phyloP scores from a whole-genome alignment of 2,888 invertebrate genomes.

The Allophyes oxyacanthae region DNA sequence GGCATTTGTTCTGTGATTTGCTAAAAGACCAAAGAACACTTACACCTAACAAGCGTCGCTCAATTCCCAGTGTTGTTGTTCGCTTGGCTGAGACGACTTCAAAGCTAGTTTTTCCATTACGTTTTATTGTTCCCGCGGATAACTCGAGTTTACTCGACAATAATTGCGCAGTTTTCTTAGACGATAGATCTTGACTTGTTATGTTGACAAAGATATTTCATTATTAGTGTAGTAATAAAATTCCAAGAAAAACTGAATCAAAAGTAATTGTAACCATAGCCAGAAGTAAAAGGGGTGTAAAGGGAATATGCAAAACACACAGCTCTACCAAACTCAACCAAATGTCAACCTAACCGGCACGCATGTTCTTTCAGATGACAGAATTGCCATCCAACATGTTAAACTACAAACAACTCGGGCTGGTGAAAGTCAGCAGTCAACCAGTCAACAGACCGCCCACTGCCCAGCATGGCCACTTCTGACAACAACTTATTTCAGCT shows the following conservation, averaged over 20 bases:
- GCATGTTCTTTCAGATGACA: no score
- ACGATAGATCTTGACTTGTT: not conserved
- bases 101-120: constrained; percentile 13
- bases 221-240: not conserved
- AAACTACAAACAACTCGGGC: no score
- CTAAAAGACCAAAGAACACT: constrained; percentile 5
- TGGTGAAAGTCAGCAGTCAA: no score
- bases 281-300: no score
- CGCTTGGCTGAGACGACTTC: not conserved
- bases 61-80: not conserved
- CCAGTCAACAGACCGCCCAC: no score
- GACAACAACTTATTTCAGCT: no score
- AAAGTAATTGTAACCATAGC: no score
- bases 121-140: constrained; percentile 10
- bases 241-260: not conserved
- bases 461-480: no score
- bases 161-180: not conserved
- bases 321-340: no score
- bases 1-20: constrained; percentile 14
- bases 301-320: no score
- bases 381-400: no score
- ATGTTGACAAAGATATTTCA: not conserved
- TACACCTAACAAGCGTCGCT: not conserved
- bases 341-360: no score
- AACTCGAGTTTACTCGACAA: constrained; percentile 1